Percentiles rank a stretch among this genome's conserved stretches.
phyloP scores from a whole-genome alignment of 1,140 invertebrate genomes.

The Wiebesia pumilae region DNA sequence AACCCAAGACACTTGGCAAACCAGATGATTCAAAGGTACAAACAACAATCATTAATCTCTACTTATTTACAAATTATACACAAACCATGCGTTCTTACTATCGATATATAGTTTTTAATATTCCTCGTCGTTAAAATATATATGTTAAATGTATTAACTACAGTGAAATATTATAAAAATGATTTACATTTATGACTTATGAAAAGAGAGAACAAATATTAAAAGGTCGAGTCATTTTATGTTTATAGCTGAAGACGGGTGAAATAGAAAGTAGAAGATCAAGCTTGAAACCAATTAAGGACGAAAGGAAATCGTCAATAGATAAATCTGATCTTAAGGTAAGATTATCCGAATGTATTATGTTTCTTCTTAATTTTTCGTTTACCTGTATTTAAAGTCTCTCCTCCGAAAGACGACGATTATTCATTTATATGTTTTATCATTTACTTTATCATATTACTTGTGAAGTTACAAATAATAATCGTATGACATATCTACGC shows the following conservation, averaged over 20 bases:
- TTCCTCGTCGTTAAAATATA: not conserved
- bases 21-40: conserved; percentile 66
- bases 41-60: conserved; percentile 16
- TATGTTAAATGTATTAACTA: not conserved
- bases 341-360: conserved; percentile 43
- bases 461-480: not conserved
- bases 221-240: conserved; percentile 20
- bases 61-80: too few species aligned
- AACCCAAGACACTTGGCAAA: conserved; percentile 62
- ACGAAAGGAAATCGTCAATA: conserved; percentile 62
- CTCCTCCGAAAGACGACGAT: not conserved
- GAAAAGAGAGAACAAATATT: not conserved
- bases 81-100: not conserved
- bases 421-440: not conserved
- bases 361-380: not conserved
- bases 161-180: conserved; percentile 13
- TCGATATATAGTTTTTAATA: not conserved
- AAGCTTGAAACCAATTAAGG: conserved; percentile 65
- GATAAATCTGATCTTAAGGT: conserved; percentile 70
- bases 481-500: not conserved
- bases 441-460: not conserved
- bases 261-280: conserved; percentile 59
- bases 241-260: conserved; percentile 45
- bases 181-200: not conserved
- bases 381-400: not conserved